phyloP scores from a whole-genome alignment of 2,888 invertebrate species.

The Caenorhabditis afra region DNA sequence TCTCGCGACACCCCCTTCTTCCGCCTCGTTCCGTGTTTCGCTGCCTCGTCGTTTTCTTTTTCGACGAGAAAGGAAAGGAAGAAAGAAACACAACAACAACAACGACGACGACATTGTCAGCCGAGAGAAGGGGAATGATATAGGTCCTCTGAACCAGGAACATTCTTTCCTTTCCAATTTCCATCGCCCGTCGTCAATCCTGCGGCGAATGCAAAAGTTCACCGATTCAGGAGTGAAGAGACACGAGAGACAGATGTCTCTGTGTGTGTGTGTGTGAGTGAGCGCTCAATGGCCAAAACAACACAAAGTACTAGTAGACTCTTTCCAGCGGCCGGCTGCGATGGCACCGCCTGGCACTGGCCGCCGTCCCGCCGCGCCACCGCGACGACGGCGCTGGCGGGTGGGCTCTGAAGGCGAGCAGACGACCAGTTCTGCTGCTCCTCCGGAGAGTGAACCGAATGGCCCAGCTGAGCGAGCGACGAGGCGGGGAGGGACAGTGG shows the following conservation, averaged over 20 bases:
- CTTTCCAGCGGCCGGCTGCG: slow-evolving; percentile 10
- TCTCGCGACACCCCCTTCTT: too few relatives aligned
- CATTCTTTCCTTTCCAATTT: too few relatives aligned
- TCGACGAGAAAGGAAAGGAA: too few relatives aligned
- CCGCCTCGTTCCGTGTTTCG: too few relatives aligned
- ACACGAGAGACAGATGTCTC: not conserved
- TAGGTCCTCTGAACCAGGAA: too few relatives aligned
- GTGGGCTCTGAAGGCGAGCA: too few relatives aligned
- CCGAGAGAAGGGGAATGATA: not conserved
- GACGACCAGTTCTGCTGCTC: not conserved
- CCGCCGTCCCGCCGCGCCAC: not conserved
- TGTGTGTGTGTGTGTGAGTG: not conserved
- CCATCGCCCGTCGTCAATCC: too few relatives aligned
- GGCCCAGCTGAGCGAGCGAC: not conserved
- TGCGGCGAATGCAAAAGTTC: too few relatives aligned
- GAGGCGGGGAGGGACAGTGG: too few relatives aligned
- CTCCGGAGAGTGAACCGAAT: not conserved
- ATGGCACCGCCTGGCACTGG: slow-evolving; percentile 4
- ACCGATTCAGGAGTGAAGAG: not conserved
- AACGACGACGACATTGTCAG: not conserved
- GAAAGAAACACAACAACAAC: too few relatives aligned
- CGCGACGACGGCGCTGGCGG: slow-evolving; percentile 9
- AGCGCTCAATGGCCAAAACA: slow-evolving; percentile 16
- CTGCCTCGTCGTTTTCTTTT: too few relatives aligned
- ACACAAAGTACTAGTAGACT: slow-evolving; percentile 24